Evolutionary conservation across 2,113 vertebrate genomes (phyloP).

Genomic region (Todiramphus chloris): DNA sequence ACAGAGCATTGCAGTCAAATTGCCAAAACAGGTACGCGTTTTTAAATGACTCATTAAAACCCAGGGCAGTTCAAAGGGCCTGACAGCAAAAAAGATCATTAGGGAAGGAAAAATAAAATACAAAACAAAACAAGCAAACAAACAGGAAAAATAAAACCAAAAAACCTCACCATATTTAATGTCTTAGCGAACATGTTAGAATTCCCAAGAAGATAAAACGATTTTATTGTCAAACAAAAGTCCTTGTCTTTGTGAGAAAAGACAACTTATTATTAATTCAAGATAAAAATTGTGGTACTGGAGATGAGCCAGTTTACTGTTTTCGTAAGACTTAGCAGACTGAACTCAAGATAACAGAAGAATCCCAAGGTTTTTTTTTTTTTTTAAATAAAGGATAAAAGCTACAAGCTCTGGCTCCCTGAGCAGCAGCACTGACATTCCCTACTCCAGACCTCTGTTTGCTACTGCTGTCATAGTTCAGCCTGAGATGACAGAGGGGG

Average conservation of each 20-base stretch:
- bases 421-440: neutral
- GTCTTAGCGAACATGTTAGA: neutral
- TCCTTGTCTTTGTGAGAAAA: neutral
- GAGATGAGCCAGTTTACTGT: conserved; percentile 14
- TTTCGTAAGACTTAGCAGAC: neutral
- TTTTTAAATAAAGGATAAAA: neutral
- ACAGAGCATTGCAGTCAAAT: neutral
- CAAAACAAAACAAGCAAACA: neutral
- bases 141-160: neutral
- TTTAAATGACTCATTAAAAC: neutral
- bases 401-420: neutral
- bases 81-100: neutral
- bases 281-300: conserved; percentile 1
- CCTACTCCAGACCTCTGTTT: neutral
- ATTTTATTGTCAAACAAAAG: neutral
- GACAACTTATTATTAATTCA: conserved; percentile 14
- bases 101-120: neutral
- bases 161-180: rapidly evolving
- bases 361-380: conserved; percentile 3
- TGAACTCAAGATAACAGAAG: neutral
- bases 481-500: neutral
- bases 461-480: rapidly evolving
- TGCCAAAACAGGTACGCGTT: neutral
- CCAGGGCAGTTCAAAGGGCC: neutral
- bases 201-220: neutral